A percentile compares a stretch with the other conserved stretches of the same genome.
phyloP scores from a whole-genome alignment of 2,797 vertebrate species.

The Clarias fuscus region DNA sequence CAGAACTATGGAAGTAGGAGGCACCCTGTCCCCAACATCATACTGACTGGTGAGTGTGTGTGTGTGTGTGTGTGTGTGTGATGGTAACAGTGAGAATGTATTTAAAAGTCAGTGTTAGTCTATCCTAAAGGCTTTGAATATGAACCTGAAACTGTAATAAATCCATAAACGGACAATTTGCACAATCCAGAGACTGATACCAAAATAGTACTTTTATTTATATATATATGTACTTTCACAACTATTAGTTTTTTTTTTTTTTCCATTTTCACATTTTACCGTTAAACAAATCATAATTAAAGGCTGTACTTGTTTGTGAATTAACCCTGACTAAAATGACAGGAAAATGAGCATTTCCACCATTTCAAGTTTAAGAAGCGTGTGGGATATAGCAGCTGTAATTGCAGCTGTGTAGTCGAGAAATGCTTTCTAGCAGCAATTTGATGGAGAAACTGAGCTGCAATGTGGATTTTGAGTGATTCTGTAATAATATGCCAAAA shows the following conservation, averaged over 20 bases:
- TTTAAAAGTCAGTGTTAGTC: too few relatives aligned
- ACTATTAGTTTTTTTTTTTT: background rate
- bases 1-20: conserved; percentile 67
- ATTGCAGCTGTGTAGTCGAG: background rate
- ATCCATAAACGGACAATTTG: too few relatives aligned
- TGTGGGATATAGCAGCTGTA: background rate
- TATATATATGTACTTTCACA: too few relatives aligned
- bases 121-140: too few relatives aligned
- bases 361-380: background rate
- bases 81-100: too few relatives aligned
- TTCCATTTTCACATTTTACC: background rate
- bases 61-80: background rate
- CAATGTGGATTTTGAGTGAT: background rate
- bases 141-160: too few relatives aligned
- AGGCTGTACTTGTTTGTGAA: background rate
- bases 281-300: background rate
- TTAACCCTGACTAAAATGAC: background rate
- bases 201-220: too few relatives aligned
- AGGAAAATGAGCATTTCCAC: background rate
- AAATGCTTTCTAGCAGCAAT: background rate
- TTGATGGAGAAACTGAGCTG: background rate
- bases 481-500: background rate
- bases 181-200: too few relatives aligned
- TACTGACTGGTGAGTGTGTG: conserved; percentile 80
- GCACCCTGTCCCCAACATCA: conserved; percentile 83